Base-by-base conservation (phyloP, 1,140 invertebrate genomes). In the Dreissena rostriformis region DNA sequence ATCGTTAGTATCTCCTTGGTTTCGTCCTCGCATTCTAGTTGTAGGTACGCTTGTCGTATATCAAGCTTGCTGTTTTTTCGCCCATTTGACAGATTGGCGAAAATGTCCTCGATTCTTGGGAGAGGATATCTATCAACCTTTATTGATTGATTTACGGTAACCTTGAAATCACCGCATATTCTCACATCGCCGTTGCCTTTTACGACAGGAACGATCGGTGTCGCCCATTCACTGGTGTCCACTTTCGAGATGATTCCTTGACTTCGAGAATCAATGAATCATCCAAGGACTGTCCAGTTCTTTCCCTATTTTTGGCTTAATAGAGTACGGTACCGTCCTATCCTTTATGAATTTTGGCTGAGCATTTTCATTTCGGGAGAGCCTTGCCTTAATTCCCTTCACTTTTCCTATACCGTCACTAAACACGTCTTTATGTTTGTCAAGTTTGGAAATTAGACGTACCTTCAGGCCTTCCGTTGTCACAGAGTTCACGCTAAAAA, bases 211-310 rank as follows among this genome's bases (percentile, higher is more conserved):
- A 85, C 78, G 39, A 88, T 77, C 19, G 87, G 86, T 52, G 76
- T 65, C 24, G 86, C 78, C 86, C 83, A 87, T 61, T 85, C 91
- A 15, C 90, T 92, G 81, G 84, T 77, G 61, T 91, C 88, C 39
- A 94, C 91, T 76, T 89, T 89, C 63, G 77, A 73, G 53, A 94
- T 91, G 22, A 93, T 88, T 61, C 93, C 93, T 68, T 91, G 77
- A 14, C 72, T 39, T 91, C 90, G 39, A 94, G n/a, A n/a, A n/a
- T n/a, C n/a, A n/a, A n/a, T n/a, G n/a, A n/a, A n/a, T n/a, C n/a
- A n/a, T n/a, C n/a, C n/a, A n/a, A n/a, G n/a, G 80, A 28, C 82
- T 85, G 22, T 91, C 86, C 26, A 94, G 77, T 88, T 94, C 91
- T 11, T 88, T 49, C 5, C 93, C 89, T 26, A 94, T 85, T 65